Base-by-base conservation (phyloP, 1,140 invertebrate species). In the Heterodera carotae region DNA sequence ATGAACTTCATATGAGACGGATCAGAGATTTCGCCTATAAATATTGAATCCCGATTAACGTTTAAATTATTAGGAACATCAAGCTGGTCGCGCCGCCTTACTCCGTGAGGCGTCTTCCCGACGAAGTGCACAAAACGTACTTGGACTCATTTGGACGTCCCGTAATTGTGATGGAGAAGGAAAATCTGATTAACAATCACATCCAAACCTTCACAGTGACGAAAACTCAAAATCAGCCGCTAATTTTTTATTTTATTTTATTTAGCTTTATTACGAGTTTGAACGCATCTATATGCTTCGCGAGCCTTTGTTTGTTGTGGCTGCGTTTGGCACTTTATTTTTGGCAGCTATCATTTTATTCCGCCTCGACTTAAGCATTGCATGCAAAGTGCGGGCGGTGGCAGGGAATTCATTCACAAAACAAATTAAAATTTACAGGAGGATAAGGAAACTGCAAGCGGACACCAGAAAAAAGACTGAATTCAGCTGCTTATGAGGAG, bases 131-230 rank as follows among this genome's bases (percentile, higher is more conserved):
- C 82, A 94, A 92, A 85, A 98, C 97, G 31, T 99, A 98, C 87
- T 90, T 99, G 82, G 97, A 99, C 88, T 95, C 94, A 2, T 92
- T 92, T 80, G 97, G 97, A 1, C 91, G 96, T 68, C 93, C 93
- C 2, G 94, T 98, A 0, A 91, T 99, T 68, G 91, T 92, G 15
- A 90, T 97, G 22, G 91, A 90, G 22, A 97, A 97, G 85, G 91
- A 89, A 2, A 97, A 98, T 90, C 88, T 99, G 39, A 94, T 98
- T 0, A 95, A 98, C 83, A 93, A 94, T 86, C 97, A 99, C 84
- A 98, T 98, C 87, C 93, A 97, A 89, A 93, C 94, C 88, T 91
- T 93, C 86, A 88, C 91, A 84, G 90, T 92, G 84, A 81, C 15
- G 18, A 72, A 25, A 39, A 22, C 10, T 43, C 12, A 8, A 78